A percentile compares a stretch with the other conserved stretches of the same genome.
Conservation (phyloP, 2,113 vertebrate species). For the Natator depressus region DNA sequence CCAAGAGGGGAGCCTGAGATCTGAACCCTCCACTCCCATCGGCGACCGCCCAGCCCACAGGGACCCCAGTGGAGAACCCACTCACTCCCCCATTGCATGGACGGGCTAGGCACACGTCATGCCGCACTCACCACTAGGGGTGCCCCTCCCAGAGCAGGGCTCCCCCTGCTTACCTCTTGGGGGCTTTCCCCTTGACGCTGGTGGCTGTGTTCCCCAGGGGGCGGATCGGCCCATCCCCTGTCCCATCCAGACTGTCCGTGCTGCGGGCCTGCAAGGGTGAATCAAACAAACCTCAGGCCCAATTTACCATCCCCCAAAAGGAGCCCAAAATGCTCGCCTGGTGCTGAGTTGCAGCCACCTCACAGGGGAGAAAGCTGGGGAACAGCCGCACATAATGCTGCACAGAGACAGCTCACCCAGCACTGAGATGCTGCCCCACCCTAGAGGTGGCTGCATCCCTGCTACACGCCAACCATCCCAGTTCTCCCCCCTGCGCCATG, state of each 20-base stretch:
- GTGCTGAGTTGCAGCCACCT: background rate
- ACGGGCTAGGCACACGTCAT: too few species aligned
- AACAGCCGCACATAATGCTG: background rate
- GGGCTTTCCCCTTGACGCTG: slow-evolving; percentile 81
- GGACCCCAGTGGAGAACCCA: background rate
- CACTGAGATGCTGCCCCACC: background rate
- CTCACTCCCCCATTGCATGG: background rate
- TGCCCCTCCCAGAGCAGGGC: background rate
- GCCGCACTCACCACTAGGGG: background rate
- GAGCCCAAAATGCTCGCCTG: background rate
- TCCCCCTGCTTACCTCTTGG: slow-evolving; percentile 76
- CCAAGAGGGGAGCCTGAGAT: background rate
- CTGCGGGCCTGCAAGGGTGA: slow-evolving; percentile 78
- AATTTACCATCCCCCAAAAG: slow-evolving; percentile 14
- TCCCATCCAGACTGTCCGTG: slow-evolving; percentile 83
- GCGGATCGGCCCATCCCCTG: slow-evolving; percentile 78
- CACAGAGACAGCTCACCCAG: background rate
- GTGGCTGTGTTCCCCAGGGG: slow-evolving; percentile 73
- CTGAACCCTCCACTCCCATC: background rate
- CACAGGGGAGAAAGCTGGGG: too few species aligned
- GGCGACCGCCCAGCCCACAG: background rate
- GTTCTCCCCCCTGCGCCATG: background rate
- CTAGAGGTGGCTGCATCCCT: background rate
- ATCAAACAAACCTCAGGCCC: background rate
- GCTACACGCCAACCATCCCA: background rate